Evolutionary conservation across 2,888 invertebrate species (phyloP).

Genomic region (Cartodere bifasciata): DNA sequence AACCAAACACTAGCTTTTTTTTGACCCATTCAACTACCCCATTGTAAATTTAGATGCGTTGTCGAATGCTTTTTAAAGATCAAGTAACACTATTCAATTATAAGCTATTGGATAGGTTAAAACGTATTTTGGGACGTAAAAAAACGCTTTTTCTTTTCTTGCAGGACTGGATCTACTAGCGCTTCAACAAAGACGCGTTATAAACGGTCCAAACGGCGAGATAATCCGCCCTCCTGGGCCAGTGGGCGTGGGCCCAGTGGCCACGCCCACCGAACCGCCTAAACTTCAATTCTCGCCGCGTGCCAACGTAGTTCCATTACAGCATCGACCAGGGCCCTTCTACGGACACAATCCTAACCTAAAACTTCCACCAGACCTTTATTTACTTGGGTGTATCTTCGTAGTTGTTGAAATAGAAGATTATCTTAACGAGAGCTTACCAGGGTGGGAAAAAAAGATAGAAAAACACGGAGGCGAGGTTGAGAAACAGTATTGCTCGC

Average conservation of each 20-base stretch:
- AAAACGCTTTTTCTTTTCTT: too few species aligned
- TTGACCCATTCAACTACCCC: too few species aligned
- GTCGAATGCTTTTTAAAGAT: too few species aligned
- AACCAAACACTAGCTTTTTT: too few species aligned
- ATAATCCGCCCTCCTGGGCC: constrained; percentile 34
- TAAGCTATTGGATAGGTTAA: too few species aligned
- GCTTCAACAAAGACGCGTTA: constrained; percentile 38
- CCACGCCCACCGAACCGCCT: constrained; percentile 30
- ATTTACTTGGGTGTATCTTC: constrained; percentile 87
- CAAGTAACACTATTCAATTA: too few species aligned
- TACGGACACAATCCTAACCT: constrained; percentile 89
- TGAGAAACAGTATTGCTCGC: constrained; percentile 67
- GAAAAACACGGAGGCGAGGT: constrained; percentile 49
- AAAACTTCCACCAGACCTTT: constrained; percentile 77
- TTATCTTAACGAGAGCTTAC: constrained; percentile 27
- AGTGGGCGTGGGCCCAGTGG: constrained; percentile 37
- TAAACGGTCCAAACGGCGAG: constrained; percentile 33
- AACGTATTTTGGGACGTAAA: too few species aligned
- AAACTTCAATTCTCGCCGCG: constrained; percentile 38
- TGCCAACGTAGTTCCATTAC: constrained; percentile 35
- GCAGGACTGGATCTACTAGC: constrained; percentile 44
- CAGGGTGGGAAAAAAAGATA: constrained; percentile 31
- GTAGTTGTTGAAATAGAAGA: constrained; percentile 39
- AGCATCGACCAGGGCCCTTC: constrained; percentile 52
- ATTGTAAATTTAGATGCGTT: too few species aligned